Evolutionary conservation across 2,797 vertebrate genomes (phyloP).

Genomic region (Lagocephalus sceleratus): DNA sequence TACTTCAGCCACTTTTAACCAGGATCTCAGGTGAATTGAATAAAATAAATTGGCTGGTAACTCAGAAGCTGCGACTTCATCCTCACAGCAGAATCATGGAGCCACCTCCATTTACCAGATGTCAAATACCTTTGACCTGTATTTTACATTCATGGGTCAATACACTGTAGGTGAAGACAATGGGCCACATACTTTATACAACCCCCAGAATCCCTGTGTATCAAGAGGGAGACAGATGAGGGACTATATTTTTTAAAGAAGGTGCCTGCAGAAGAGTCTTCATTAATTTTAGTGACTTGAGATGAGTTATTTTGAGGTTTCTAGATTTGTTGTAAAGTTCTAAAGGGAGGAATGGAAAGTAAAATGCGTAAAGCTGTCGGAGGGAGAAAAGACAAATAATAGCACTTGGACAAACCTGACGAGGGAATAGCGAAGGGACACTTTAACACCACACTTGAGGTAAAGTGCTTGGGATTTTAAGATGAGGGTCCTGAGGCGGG

Average conservation of each 20-base stretch:
- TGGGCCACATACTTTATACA: too few species aligned
- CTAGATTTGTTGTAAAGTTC: too few species aligned
- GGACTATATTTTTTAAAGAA: too few species aligned
- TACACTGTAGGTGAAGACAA: too few species aligned
- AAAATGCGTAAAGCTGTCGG: slow-evolving; percentile 17
- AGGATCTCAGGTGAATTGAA: not conserved
- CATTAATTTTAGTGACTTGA: too few species aligned
- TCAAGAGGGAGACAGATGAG: too few species aligned
- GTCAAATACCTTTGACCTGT: too few species aligned
- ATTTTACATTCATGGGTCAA: too few species aligned
- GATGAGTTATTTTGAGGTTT: too few species aligned
- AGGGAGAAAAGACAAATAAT: slow-evolving; percentile 21
- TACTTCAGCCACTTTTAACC: not conserved
- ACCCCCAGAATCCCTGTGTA: too few species aligned
- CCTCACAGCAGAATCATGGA: not conserved
- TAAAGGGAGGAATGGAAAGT: not conserved
- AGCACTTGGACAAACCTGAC: slow-evolving; percentile 5
- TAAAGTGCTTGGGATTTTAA: slow-evolving; percentile 21
- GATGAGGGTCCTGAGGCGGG: slow-evolving; percentile 26
- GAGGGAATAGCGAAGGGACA: slow-evolving; percentile 20
- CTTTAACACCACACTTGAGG: slow-evolving; percentile 34
- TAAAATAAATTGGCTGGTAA: not conserved
- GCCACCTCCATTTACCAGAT: too few species aligned
- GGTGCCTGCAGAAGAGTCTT: too few species aligned
- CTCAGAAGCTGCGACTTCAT: not conserved